Conservation (phyloP, 2,797 vertebrate genomes). For the Fringilla coelebs region DNA sequence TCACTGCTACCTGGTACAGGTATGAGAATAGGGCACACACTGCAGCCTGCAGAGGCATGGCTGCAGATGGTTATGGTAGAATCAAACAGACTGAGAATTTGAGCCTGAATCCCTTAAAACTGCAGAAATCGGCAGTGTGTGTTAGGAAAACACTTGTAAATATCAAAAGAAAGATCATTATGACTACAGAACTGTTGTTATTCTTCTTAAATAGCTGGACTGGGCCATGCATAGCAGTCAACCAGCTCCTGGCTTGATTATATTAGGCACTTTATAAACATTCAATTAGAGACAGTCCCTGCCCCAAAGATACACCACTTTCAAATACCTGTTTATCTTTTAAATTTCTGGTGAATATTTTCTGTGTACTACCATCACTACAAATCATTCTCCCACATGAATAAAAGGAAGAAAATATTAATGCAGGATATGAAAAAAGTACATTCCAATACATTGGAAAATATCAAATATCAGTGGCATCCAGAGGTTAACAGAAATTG, state of each 20-base stretch:
- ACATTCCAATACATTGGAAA: neutral
- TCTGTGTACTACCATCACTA: neutral
- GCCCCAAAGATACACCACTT: neutral
- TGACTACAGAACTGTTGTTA: neutral
- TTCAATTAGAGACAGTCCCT: neutral
- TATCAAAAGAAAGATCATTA: conserved; percentile 1
- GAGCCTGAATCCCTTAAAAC: neutral
- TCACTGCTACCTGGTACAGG: neutral
- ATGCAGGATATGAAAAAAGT: neutral
- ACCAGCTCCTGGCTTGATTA: neutral
- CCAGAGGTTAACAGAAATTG: neutral
- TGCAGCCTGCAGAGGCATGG: neutral
- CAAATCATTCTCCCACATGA: neutral
- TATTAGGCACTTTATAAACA: neutral
- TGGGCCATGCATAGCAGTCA: neutral
- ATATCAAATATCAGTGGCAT: neutral
- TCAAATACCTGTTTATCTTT: conserved; percentile 6
- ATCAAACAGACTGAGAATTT: neutral
- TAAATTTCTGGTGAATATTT: conserved; percentile 2
- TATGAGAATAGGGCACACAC: neutral
- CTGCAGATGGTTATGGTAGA: neutral
- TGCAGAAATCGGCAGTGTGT: neutral
- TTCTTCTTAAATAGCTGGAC: conserved; percentile 28
- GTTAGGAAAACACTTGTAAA: neutral
- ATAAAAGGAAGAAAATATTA: neutral